These are phyloP conservation scores for Nephrotoma appendiculata DNA, from an alignment of 2,888 invertebrate species.

Conservation along the genomic window DNA sequence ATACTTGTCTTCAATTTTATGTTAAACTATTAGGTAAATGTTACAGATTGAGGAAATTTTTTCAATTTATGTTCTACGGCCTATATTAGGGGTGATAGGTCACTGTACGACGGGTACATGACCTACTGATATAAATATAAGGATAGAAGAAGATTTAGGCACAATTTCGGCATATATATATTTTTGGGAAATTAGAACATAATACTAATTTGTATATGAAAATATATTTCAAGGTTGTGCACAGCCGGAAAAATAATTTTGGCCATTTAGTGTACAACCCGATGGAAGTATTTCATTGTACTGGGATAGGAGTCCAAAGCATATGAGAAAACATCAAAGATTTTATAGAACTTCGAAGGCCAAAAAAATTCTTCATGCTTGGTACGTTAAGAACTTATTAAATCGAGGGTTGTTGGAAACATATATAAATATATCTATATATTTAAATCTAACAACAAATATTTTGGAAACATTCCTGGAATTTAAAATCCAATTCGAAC, in stretches of 20 bases:
- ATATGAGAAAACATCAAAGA: too few relatives aligned
- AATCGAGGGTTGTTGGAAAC: not conserved
- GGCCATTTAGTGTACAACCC: too few relatives aligned
- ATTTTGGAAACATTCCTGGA: not conserved
- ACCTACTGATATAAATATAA: not conserved
- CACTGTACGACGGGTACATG: not conserved
- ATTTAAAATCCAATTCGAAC: not conserved
- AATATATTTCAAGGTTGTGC: too few relatives aligned
- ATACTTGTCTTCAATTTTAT: not conserved
- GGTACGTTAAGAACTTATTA: not conserved
- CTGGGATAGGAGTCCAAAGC: too few relatives aligned
- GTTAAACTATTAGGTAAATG: not conserved
- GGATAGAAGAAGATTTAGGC: not conserved
- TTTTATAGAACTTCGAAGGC: not conserved
- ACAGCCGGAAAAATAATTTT: too few relatives aligned
- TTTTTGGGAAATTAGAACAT: too few relatives aligned
- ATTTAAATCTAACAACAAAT: not conserved
- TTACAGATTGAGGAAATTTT: not conserved
- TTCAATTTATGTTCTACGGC: not conserved
- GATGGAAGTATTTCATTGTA: too few relatives aligned
- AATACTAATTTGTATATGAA: too few relatives aligned
- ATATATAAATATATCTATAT: not conserved
- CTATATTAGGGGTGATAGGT: not conserved
- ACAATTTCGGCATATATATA: not conserved
- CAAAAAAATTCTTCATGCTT: not conserved